Percentiles rank a stretch among this genome's conserved stretches.
These are phyloP conservation scores for Galeruca laticollis DNA, from an alignment of 2,888 invertebrate species.

Conservation along the genomic window DNA sequence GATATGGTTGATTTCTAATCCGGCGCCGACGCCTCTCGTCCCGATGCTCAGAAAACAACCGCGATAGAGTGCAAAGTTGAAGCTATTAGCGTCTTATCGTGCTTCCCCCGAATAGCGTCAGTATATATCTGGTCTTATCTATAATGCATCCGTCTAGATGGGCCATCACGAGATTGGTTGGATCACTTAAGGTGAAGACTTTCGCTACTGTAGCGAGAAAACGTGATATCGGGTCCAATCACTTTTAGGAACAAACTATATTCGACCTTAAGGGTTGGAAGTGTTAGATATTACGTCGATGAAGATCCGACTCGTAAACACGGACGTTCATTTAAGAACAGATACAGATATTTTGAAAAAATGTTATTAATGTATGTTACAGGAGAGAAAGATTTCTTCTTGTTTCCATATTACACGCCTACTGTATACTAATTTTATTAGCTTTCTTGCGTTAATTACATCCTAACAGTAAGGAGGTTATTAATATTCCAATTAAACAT, in stretches of 20 bases:
- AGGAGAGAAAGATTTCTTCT: too few relatives aligned
- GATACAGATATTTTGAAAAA: neutral
- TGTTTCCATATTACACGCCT: too few relatives aligned
- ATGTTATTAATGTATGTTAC: too few relatives aligned
- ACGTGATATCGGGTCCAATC: conserved; percentile 37
- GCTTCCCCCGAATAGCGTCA: conserved; percentile 67
- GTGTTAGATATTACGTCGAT: conserved; percentile 25
- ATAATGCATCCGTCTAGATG: conserved; percentile 65
- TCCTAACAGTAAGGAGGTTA: too few relatives aligned
- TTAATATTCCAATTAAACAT: too few relatives aligned
- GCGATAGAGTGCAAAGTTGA: conserved; percentile 73
- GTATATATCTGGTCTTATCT: conserved; percentile 68
- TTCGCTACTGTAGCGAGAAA: conserved; percentile 42
- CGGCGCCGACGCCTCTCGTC: conserved; percentile 50
- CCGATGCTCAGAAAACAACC: conserved; percentile 52
- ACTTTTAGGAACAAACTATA: conserved; percentile 24
- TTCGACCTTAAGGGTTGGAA: conserved; percentile 22
- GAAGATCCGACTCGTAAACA: too few relatives aligned
- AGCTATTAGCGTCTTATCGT: conserved; percentile 72
- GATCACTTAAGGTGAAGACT: conserved; percentile 58
- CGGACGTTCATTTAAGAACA: neutral
- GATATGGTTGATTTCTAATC: neutral
- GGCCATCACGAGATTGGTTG: conserved; percentile 61
- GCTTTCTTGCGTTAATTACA: too few relatives aligned
- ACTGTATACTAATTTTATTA: too few relatives aligned